Evolutionary conservation across 2,113 vertebrate species (phyloP).

Genomic region (Neopipo cinnamomea): DNA sequence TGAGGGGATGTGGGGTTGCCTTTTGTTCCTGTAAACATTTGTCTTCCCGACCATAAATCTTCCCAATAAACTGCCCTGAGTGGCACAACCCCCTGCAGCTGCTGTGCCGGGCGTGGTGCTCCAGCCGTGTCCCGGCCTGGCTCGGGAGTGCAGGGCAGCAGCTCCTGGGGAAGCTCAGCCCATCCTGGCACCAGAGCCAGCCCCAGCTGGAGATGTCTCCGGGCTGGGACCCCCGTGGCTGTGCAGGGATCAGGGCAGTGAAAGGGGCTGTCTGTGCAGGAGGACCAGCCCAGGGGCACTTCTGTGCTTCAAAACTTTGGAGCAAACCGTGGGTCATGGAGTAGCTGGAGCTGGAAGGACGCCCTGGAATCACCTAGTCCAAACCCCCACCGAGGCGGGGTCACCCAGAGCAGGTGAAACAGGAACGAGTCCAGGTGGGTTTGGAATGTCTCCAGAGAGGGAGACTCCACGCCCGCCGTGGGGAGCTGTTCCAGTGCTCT

Average conservation of each 20-base stretch:
- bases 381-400: background rate
- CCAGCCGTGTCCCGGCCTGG: background rate
- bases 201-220: accelerated
- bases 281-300: accelerated
- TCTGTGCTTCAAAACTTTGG: accelerated
- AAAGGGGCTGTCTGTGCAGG: accelerated
- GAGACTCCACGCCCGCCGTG: background rate
- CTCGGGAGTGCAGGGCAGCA: accelerated
- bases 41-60: constrained; percentile 20
- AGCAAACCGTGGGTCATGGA: accelerated
- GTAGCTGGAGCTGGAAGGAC: accelerated
- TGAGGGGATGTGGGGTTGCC: constrained; percentile 5
- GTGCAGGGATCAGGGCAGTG: accelerated
- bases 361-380: background rate
- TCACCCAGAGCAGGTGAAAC: background rate
- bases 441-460: background rate
- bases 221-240: background rate
- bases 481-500: background rate
- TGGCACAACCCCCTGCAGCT: background rate
- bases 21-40: constrained; percentile 48
- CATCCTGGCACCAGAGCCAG: accelerated
- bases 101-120: background rate
- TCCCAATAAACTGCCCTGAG: constrained; percentile 4
- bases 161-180: background rate
- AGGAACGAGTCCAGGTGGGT: accelerated